Evolutionary conservation across 2,113 vertebrate species (phyloP).

Genomic region (Antennarius striatus): DNA sequence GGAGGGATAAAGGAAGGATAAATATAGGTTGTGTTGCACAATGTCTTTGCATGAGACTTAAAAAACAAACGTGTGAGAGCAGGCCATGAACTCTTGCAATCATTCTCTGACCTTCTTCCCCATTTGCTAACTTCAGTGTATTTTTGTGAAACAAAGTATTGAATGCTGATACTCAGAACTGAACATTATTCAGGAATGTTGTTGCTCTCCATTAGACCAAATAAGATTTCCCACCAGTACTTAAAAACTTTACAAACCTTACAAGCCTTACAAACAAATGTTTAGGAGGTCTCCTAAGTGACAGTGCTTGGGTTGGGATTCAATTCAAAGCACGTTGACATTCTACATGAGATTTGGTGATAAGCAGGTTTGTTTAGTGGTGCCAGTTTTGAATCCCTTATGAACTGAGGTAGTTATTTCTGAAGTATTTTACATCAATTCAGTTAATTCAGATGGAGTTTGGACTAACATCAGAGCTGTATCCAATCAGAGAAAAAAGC

Average conservation of each 20-base stretch:
- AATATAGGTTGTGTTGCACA: not conserved
- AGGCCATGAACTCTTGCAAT: not conserved
- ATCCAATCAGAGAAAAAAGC: slow-evolving; percentile 40
- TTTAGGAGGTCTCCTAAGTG: slow-evolving; percentile 54
- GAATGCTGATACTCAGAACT: slow-evolving; percentile 29
- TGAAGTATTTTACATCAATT: slow-evolving; percentile 65
- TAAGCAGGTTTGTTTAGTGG: slow-evolving; percentile 49
- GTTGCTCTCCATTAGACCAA: slow-evolving; percentile 54
- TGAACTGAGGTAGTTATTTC: slow-evolving; percentile 63
- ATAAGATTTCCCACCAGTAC: slow-evolving; percentile 61
- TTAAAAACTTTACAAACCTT: slow-evolving; percentile 82
- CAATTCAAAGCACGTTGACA: slow-evolving; percentile 71
- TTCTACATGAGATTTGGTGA: slow-evolving; percentile 46
- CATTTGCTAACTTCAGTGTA: not conserved
- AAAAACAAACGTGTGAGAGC: not conserved
- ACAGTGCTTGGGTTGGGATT: slow-evolving; percentile 40
- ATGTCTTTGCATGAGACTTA: not conserved
- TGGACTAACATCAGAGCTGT: slow-evolving; percentile 36
- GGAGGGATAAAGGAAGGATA: not conserved
- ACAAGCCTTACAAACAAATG: slow-evolving; percentile 75
- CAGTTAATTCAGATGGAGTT: slow-evolving; percentile 47
- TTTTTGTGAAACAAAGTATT: not conserved
- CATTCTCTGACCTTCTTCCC: not conserved
- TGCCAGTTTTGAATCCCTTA: slow-evolving; percentile 60
- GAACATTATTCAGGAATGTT: slow-evolving; percentile 72